These are phyloP conservation scores for Anomalospiza imberbis DNA, from an alignment of 2,797 vertebrate species.

Conservation along the genomic window DNA sequence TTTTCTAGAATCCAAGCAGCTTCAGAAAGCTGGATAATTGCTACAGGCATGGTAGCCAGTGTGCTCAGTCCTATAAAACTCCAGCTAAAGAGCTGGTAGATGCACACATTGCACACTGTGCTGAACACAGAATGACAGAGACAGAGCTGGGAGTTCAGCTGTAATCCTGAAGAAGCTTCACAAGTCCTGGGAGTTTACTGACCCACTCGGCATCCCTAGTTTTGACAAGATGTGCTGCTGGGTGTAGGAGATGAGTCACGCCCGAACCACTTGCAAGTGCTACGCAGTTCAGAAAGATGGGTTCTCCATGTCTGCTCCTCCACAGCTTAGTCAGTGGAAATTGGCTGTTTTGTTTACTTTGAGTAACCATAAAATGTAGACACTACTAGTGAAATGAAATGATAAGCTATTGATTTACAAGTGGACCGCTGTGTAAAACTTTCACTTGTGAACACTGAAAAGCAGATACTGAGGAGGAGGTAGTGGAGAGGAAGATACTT, in stretches of 20 bases:
- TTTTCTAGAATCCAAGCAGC: neutral
- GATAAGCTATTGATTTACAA: neutral
- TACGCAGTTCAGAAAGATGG: neutral
- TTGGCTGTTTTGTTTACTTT: neutral
- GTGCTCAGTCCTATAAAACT: neutral
- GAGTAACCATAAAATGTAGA: neutral
- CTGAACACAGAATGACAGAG: neutral
- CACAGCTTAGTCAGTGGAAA: neutral
- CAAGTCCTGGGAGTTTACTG: neutral
- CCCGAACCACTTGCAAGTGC: neutral
- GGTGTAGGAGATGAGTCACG: neutral
- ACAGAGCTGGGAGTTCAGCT: neutral
- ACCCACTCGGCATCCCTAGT: neutral
- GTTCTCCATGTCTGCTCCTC: neutral
- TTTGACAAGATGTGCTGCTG: neutral
- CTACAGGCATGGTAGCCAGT: neutral
- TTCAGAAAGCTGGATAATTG: neutral
- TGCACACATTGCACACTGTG: rapidly evolving
- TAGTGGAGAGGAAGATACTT: neutral
- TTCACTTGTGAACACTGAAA: neutral
- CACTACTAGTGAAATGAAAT: neutral
- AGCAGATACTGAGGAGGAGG: neutral
- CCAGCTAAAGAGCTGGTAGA: neutral
- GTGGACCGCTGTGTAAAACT: neutral
- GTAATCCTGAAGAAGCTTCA: neutral